Conservation (phyloP, 2,888 invertebrate genomes). For the Cepaea hortensis region DNA sequence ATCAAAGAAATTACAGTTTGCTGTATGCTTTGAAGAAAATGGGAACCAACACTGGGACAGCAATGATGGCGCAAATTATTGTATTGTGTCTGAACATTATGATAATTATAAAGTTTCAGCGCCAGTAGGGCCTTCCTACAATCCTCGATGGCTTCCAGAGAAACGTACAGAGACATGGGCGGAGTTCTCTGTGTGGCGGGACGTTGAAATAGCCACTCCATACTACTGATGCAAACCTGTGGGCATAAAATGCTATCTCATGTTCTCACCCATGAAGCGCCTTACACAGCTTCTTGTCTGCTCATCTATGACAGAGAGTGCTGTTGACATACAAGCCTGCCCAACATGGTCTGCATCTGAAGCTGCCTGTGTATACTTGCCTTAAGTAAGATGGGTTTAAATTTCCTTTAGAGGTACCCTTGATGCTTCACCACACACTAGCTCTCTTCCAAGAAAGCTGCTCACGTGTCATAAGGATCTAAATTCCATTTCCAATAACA, state of each 20-base stretch:
- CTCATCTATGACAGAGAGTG: background rate
- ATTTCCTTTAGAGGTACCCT: background rate
- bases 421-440: background rate
- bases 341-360: background rate
- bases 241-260: background rate
- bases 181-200: constrained; percentile 66
- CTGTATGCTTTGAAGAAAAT: constrained; percentile 86
- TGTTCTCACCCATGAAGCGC: constrained; percentile 7
- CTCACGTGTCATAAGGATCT: no score
- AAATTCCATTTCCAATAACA: no score
- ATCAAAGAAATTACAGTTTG: constrained; percentile 84
- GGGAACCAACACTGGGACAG: constrained; percentile 92
- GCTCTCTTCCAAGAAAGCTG: background rate
- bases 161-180: constrained; percentile 56
- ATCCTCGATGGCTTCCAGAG: constrained; percentile 44
- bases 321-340: background rate
- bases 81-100: constrained; percentile 78
- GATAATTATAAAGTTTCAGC: constrained; percentile 36
- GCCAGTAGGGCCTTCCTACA: constrained; percentile 34
- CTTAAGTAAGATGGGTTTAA: background rate
- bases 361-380: background rate
- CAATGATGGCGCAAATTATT: constrained; percentile 89
- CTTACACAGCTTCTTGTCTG: constrained; percentile 1
- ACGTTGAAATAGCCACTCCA: constrained; percentile 62
- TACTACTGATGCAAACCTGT: constrained; percentile 62